Evolutionary conservation across 2,113 vertebrate species (phyloP), one percentile per base, ranked within the genome.

Genomic region (Phylloscopus trochilus): DNA sequence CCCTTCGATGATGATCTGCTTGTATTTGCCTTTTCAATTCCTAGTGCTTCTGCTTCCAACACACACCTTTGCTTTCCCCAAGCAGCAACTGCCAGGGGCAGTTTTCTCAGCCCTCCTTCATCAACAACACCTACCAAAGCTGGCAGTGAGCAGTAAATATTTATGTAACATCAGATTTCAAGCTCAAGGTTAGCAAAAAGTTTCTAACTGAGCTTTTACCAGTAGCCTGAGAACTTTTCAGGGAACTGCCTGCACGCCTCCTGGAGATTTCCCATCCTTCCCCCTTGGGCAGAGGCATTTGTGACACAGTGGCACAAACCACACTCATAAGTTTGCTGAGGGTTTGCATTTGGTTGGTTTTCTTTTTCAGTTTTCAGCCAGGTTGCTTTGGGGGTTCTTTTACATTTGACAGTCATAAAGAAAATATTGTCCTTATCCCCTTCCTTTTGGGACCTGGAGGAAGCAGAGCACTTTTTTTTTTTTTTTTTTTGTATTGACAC

Each of bases 1-100:
- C 7, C 55, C 23, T 68, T 68, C 0, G 0, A 44, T n/a, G 56
- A 60, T 2, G 3, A 76, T 53, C 58, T 30, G 6, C 23, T 62
- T 37, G 9, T 3, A 0, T 37, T 90, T 6, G 1, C 17, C 0
- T 4, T 44, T 93, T 41, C 41, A 76, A 12, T 14, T 85, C 62
- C 28, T 39, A 2, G 21, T 56, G 15, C 27, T 73, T 56, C 53
- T 51, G 37, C 23, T 69, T 88, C 44, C 62, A 67, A 6, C 9
- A 52, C 13, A 52, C 3, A 33, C n/a, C 37, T 90, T 73, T 66
- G 28, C 28, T 77, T 64, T 69, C 46, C 31, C 6, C 39, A 47
- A 14, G 26, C n/a, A 83, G 23, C 51, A 51, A 26, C 28, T 66
- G 28, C 24, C 51, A 52, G 44, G 33, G 43, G 30, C 17, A 63